A percentile compares a stretch with the other conserved stretches of the same genome.
These are phyloP conservation scores for Hemibagrus wyckioides DNA, from an alignment of 2,113 vertebrate genomes.

Conservation along the genomic window DNA sequence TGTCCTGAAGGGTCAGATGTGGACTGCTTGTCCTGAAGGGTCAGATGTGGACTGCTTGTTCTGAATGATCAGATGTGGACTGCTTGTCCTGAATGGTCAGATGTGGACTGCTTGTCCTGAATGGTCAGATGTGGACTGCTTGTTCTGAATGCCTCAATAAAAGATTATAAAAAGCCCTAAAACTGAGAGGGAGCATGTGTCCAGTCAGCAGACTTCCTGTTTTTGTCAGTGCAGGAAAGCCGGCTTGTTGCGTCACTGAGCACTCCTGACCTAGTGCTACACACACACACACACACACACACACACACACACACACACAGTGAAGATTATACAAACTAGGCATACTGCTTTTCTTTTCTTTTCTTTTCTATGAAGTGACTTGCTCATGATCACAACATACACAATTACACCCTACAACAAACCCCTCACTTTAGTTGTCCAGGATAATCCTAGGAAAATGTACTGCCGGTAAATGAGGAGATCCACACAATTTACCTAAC, in stretches of 20 bases:
- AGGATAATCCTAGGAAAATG: neutral
- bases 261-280: slow-evolving; percentile 17
- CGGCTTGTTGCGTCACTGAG: neutral
- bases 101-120: too few relatives aligned
- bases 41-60: too few relatives aligned
- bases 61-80: too few relatives aligned
- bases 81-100: too few relatives aligned
- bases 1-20: too few relatives aligned
- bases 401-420: neutral
- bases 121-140: too few relatives aligned
- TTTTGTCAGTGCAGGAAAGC: slow-evolving; percentile 64
- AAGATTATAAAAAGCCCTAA: neutral
- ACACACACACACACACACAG: neutral
- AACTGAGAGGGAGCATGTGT: slow-evolving; percentile 16
- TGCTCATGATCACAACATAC: neutral
- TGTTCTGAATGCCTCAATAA: neutral
- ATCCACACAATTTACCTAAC: neutral
- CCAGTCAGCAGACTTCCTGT: slow-evolving; percentile 69
- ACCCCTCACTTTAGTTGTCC: neutral
- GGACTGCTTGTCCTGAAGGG: too few relatives aligned
- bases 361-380: neutral
- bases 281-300: neutral
- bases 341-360: neutral
- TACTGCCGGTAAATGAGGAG: neutral
- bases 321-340: neutral